These are phyloP conservation scores for Catamblyrhynchus diadema DNA, from an alignment of 2,797 vertebrate genomes.

Conservation along the genomic window DNA sequence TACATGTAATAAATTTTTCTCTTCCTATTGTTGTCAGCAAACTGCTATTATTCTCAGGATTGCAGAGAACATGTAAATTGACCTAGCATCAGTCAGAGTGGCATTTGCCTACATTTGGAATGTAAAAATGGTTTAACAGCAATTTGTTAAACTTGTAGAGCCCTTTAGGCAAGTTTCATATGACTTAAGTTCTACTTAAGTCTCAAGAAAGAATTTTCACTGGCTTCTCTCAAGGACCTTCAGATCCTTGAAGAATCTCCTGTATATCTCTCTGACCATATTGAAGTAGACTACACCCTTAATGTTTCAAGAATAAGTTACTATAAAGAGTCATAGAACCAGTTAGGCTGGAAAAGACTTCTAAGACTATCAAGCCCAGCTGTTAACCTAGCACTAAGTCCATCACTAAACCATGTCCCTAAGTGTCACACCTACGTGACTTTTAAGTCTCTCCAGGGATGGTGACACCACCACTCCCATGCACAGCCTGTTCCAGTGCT, in stretches of 20 bases:
- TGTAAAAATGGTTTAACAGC: neutral
- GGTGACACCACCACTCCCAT: neutral
- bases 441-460: neutral
- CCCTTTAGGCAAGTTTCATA: neutral
- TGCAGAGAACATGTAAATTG: neutral
- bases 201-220: neutral
- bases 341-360: neutral
- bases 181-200: neutral
- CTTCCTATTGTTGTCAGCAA: neutral
- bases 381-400: neutral
- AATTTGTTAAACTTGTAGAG: neutral
- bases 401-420: neutral
- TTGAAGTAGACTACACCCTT: neutral
- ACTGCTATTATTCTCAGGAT: neutral
- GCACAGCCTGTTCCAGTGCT: neutral
- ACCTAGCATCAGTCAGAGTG: neutral
- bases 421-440: rapidly evolving
- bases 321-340: neutral
- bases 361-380: neutral
- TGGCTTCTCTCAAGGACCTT: neutral
- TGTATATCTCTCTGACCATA: neutral
- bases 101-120: neutral
- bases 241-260: neutral
- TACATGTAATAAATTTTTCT: neutral
- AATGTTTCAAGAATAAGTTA: neutral